Evolutionary conservation across 2,888 invertebrate species (phyloP).

Genomic region (Cosmia pyralina): DNA sequence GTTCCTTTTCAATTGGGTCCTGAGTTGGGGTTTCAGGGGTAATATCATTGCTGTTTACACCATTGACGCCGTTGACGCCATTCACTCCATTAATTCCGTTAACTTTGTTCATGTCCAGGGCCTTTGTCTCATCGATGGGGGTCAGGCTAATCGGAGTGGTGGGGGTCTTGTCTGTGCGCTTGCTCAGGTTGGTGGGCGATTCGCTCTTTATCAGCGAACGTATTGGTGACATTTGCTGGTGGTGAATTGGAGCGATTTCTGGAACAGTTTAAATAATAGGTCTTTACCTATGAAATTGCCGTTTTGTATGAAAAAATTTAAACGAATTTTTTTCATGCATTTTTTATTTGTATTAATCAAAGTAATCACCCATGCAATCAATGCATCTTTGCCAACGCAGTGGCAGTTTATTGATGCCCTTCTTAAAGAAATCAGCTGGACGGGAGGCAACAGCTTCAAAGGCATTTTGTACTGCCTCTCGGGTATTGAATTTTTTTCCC

Average conservation of each 20-base stretch:
- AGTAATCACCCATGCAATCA: no score
- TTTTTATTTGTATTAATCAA: no score
- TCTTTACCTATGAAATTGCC: no score
- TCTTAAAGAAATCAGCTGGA: no score
- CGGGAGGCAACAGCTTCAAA: no score
- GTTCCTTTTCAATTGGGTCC: slow-evolving; percentile 80
- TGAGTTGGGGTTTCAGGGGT: slow-evolving; percentile 85
- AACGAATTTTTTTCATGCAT: no score
- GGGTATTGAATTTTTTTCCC: no score
- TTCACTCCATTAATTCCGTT: slow-evolving; percentile 78
- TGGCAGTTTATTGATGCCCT: no score
- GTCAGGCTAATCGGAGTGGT: slow-evolving; percentile 88
- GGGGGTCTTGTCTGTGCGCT: slow-evolving; percentile 88
- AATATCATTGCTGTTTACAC: slow-evolving; percentile 78
- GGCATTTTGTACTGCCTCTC: no score
- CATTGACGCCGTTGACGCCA: slow-evolving; percentile 74
- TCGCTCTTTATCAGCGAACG: slow-evolving; percentile 88
- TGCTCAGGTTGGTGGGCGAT: slow-evolving; percentile 87
- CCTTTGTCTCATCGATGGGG: slow-evolving; percentile 88
- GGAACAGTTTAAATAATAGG: slow-evolving; percentile 76
- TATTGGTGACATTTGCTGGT: slow-evolving; percentile 89
- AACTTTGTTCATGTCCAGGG: slow-evolving; percentile 85
- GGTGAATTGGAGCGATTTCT: slow-evolving; percentile 89
- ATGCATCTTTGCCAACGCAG: no score
- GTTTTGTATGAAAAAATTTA: no score